Evolutionary conservation across 2,797 vertebrate genomes (phyloP).

Genomic region (Moxostoma hubbsi): DNA sequence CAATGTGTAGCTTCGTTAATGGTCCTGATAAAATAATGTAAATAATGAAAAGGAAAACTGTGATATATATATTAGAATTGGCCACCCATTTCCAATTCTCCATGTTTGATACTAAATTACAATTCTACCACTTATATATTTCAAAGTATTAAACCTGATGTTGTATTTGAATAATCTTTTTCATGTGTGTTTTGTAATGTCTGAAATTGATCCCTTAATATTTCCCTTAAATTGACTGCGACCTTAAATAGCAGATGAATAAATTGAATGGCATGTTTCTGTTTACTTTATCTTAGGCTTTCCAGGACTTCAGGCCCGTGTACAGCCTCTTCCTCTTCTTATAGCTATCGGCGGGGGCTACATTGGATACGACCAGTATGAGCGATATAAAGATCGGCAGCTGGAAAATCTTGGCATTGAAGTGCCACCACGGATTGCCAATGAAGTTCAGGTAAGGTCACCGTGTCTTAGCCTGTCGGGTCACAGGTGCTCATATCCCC

Average conservation of each 20-base stretch:
- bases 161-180: too few relatives aligned
- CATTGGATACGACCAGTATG: constrained; percentile 86
- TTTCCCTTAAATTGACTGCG: neutral
- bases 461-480: too few relatives aligned
- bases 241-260: neutral
- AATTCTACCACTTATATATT: too few relatives aligned
- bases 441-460: constrained; percentile 81
- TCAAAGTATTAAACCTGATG: too few relatives aligned
- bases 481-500: neutral
- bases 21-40: too few relatives aligned
- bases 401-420: constrained; percentile 78
- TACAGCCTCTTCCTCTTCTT: constrained; percentile 84
- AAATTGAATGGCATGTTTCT: neutral
- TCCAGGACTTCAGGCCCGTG: constrained; percentile 63
- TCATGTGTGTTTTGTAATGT: too few relatives aligned
- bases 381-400: constrained; percentile 71
- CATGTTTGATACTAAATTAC: too few relatives aligned
- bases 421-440: constrained; percentile 78
- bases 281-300: constrained; percentile 26
- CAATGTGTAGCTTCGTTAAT: too few relatives aligned
- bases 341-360: constrained; percentile 86
- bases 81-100: too few relatives aligned
- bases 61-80: too few relatives aligned
- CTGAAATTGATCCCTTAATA: neutral
- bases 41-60: too few relatives aligned